These are phyloP conservation scores for Nephrotoma appendiculata DNA, from an alignment of 2,888 invertebrate species.

Conservation along the genomic window DNA sequence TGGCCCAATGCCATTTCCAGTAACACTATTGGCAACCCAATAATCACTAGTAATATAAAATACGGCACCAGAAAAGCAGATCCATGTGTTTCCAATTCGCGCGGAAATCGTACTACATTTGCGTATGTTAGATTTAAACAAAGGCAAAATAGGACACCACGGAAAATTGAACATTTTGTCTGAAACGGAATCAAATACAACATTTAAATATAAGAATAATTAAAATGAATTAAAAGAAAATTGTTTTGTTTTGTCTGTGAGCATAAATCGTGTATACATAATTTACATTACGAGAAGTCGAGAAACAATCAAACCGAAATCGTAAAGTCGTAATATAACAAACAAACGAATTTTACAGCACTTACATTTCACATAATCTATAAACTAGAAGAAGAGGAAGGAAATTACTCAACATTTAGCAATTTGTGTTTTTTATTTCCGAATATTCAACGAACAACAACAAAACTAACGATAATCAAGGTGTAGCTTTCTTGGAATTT, in stretches of 20 bases:
- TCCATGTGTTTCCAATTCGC: conserved; percentile 31
- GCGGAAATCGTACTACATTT: conserved; percentile 32
- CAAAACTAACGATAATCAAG: background rate
- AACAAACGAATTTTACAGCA: background rate
- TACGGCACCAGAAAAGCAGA: conserved; percentile 31
- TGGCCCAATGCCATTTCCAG: conserved; percentile 32
- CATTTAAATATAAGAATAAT: background rate
- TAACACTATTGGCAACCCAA: conserved; percentile 31
- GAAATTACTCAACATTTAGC: background rate
- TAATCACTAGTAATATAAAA: conserved; percentile 29
- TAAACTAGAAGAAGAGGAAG: background rate
- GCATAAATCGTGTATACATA: background rate
- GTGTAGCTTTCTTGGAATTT: background rate
- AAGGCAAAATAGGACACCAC: conserved; percentile 31
- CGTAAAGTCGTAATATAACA: background rate
- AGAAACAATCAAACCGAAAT: background rate
- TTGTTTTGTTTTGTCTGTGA: background rate
- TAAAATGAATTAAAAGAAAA: background rate
- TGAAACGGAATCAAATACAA: conserved; percentile 14
- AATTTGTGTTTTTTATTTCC: background rate
- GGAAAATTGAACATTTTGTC: conserved; percentile 34
- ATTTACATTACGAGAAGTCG: background rate
- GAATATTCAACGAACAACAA: background rate
- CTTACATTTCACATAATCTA: background rate
- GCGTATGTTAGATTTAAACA: conserved; percentile 32